A percentile compares a stretch with the other conserved stretches of the same genome.
Conservation (phyloP, 2,888 invertebrate genomes). For the Orgyia antiqua region DNA sequence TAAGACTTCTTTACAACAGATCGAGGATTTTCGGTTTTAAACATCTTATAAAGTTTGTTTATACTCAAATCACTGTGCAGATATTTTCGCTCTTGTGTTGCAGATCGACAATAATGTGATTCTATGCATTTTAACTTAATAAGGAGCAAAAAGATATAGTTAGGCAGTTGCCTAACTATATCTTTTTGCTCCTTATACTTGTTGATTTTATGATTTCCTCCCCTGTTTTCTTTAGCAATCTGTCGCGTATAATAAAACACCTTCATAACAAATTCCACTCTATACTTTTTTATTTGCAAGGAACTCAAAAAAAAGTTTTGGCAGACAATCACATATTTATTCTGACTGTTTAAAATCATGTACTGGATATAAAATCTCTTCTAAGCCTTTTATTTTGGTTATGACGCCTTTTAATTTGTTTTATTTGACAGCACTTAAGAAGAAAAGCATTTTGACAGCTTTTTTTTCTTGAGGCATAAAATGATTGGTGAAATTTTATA, state of each 20-base stretch:
- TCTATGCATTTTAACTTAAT: constrained; percentile 19
- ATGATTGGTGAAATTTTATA: constrained; percentile 4
- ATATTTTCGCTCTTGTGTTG: constrained; percentile 21
- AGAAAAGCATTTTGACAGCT: constrained; percentile 13
- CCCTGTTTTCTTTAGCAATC: constrained; percentile 1
- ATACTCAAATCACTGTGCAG: constrained; percentile 20
- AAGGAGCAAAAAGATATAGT: too few species aligned
- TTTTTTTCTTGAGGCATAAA: constrained; percentile 10
- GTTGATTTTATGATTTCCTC: constrained; percentile 1
- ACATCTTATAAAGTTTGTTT: constrained; percentile 21
- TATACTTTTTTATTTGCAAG: constrained; percentile 1
- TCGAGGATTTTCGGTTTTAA: constrained; percentile 12
- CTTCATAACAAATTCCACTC: constrained; percentile 1
- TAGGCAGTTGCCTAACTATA: constrained; percentile 8
- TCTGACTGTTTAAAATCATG: constrained; percentile 11
- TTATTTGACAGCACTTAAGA: constrained; percentile 13
- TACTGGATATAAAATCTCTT: constrained; percentile 12
- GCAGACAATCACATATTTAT: constrained; percentile 5
- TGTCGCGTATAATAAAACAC: constrained; percentile 4
- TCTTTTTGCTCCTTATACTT: constrained; percentile 5
- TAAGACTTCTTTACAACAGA: constrained; percentile 16
- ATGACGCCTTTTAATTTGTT: constrained; percentile 13
- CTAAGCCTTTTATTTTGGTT: constrained; percentile 11
- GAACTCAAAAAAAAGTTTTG: constrained; percentile 2
- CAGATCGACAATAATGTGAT: constrained; percentile 21